Evolutionary conservation across 2,113 vertebrate genomes (phyloP).

Genomic region (Calypte anna): DNA sequence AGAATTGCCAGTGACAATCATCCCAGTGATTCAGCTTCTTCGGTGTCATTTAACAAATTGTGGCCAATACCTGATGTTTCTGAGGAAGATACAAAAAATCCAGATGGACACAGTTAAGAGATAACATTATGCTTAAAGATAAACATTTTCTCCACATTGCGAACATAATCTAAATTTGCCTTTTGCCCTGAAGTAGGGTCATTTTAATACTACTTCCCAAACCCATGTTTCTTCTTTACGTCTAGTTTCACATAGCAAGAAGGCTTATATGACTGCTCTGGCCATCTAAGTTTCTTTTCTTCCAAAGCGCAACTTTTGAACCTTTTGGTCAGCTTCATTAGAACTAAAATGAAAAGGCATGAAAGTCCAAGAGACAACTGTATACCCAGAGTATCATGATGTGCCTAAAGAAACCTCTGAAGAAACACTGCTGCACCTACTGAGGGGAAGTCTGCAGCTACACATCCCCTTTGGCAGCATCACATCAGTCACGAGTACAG

Average conservation of each 20-base stretch:
- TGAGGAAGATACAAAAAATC: not conserved
- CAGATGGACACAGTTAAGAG: constrained; percentile 36
- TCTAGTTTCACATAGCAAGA: not conserved
- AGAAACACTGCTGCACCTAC: not conserved
- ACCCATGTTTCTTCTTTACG: constrained; percentile 7
- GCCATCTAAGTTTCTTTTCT: not conserved
- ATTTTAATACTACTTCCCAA: constrained; percentile 33
- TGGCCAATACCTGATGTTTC: constrained; percentile 14
- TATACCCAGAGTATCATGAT: not conserved
- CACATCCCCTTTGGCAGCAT: fast-evolving
- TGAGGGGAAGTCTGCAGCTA: not conserved
- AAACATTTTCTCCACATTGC: not conserved
- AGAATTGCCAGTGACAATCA: constrained; percentile 6
- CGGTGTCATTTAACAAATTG: not conserved
- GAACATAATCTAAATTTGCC: not conserved
- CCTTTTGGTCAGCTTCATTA: not conserved
- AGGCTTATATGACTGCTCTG: not conserved
- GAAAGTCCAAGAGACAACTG: not conserved
- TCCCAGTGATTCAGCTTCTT: not conserved
- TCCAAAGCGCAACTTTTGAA: not conserved
- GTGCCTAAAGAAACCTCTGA: not conserved
- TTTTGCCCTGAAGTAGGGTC: not conserved
- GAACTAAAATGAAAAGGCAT: not conserved
- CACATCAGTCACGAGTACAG: not conserved
- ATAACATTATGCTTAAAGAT: constrained; percentile 10